These are phyloP conservation scores for Halichondria panicea DNA, from an alignment of 37 sponge, comb jelly and placozoan species.

Conservation along the genomic window DNA sequence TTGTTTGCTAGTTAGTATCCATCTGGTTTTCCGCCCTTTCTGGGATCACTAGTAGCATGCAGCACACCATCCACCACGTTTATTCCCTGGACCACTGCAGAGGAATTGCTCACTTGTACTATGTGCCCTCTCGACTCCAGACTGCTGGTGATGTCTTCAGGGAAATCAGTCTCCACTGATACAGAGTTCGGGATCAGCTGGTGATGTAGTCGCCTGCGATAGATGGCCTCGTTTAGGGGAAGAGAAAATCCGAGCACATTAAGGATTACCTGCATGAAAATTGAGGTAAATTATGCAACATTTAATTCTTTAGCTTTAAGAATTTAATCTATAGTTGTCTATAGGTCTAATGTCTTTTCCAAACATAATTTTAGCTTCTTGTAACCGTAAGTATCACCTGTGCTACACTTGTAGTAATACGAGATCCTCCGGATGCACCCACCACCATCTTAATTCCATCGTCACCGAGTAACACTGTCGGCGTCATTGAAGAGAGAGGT, in stretches of 20 bases:
- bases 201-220: conserved; percentile 63
- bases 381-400: too few relatives aligned
- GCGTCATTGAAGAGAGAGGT: conserved; percentile 86
- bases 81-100: conserved; percentile 74
- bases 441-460: conserved; percentile 60
- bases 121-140: conserved; percentile 47
- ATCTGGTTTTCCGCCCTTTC: conserved; percentile 82
- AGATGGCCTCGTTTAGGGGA: conserved; percentile 48
- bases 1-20: conserved; percentile 48
- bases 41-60: conserved; percentile 68
- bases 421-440: conserved; percentile 93
- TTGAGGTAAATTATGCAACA: neutral
- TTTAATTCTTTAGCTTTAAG: too few relatives aligned
- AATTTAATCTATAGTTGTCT: too few relatives aligned
- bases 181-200: conserved; percentile 76
- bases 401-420: conserved; percentile 72
- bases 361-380: too few relatives aligned
- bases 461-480: conserved; percentile 62
- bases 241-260: conserved; percentile 52
- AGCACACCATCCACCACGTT: conserved; percentile 23
- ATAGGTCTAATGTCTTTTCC: too few relatives aligned
- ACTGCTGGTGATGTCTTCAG: conserved; percentile 13
- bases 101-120: neutral
- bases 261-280: conserved; percentile 51
- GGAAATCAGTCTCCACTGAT: conserved; percentile 58